Percentiles rank a stretch among this genome's conserved stretches.
These are phyloP conservation scores for Stigmatopora argus DNA, from an alignment of 2,113 vertebrate genomes.

Conservation along the genomic window DNA sequence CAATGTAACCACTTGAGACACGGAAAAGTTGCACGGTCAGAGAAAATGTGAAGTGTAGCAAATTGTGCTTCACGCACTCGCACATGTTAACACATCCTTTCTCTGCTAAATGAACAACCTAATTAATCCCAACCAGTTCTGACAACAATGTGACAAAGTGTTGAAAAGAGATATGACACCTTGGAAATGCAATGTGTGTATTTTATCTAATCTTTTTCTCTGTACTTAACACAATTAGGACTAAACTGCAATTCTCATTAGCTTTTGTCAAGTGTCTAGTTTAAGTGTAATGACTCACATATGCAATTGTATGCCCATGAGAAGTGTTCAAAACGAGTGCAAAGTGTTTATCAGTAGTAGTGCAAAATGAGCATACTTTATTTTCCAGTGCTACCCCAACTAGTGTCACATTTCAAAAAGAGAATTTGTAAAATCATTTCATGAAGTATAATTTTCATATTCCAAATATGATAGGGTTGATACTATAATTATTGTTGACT, in stretches of 20 bases:
- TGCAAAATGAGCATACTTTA: too few species aligned
- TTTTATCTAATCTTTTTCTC: too few species aligned
- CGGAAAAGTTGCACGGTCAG: conserved; percentile 27
- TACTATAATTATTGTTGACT: neutral
- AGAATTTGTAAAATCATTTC: neutral
- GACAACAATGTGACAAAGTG: neutral
- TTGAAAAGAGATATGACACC: too few species aligned
- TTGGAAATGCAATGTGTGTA: too few species aligned
- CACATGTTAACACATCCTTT: conserved; percentile 24
- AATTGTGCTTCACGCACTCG: conserved; percentile 9
- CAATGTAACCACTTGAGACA: conserved; percentile 22
- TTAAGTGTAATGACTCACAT: too few species aligned
- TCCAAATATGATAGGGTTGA: neutral
- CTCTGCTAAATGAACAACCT: conserved; percentile 28
- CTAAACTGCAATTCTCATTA: too few species aligned
- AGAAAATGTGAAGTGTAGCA: conserved; percentile 32
- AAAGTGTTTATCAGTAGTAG: too few species aligned
- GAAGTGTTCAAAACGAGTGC: too few species aligned
- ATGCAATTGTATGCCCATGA: too few species aligned
- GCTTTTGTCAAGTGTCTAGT: too few species aligned
- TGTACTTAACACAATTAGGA: too few species aligned
- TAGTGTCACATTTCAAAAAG: neutral
- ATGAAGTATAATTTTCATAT: neutral
- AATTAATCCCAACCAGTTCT: conserved; percentile 16
- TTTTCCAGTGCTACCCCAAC: neutral